Base-by-base conservation (phyloP, 2,113 vertebrate genomes). In the Petaurus breviceps region DNA sequence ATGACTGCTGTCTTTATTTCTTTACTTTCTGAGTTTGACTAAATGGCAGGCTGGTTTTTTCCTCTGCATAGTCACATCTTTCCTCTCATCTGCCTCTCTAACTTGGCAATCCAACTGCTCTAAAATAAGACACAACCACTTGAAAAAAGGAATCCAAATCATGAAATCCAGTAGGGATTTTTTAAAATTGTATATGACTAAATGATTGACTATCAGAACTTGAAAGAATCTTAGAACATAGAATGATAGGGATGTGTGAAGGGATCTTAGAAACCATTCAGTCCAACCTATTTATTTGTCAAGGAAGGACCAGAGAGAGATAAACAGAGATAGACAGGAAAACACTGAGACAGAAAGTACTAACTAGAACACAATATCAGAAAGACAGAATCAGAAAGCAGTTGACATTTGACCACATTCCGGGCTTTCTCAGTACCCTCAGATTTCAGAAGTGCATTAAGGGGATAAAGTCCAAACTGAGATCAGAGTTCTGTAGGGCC, bases 1-100 rank as follows among this genome's bases (percentile, higher is more conserved):
- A 91, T 96, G 90, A 95, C 93, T 6, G 51, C 89, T 0, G 0
- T 51, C 92, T 97, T 96, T 95, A 52, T 96, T 57, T 94, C 57
- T 92, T 90, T 28, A 94, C 89, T 51, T 95, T 51, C 89, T 84
- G 68, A 93, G 49, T 94, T 43, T 95, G 54, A 95, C 52, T 28
- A 22, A 23, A 31, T 91, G 91, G 89, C 92, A 50, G 77, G 46
- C 3, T 91, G 77, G 90, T 55, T 93, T 94, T 90, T 93, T 68
- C 51, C 92, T 91, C 91, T 92, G 89, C 92, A 31, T 46, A 7
- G 50, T 46, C 37, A 8, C 68, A 43, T 84, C 68, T 43, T 84
- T 43, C n/a, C n/a, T 84, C n/a, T 77, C 54, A 50, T 52, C 90
- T 43, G 19, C 19, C 47, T 47, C 91, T 95, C 49, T 51, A 55